These are phyloP conservation scores for Cremastinae sp. DNA, from an alignment of 2,888 invertebrate species.

Conservation along the genomic window DNA sequence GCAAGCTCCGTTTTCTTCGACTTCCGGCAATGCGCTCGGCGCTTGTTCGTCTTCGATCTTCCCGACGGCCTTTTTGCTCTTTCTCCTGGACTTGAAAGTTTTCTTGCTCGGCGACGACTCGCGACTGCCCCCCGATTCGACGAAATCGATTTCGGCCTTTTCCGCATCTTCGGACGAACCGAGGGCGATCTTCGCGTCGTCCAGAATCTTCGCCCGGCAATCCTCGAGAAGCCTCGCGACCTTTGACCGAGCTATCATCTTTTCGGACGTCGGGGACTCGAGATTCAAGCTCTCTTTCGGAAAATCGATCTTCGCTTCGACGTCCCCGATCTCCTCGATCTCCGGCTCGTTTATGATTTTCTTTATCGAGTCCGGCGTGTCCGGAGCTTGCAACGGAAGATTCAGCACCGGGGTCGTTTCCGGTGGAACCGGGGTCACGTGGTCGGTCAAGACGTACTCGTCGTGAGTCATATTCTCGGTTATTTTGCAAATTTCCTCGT, in stretches of 20 bases:
- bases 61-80: constrained; percentile 18
- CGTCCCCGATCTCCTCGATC: background rate
- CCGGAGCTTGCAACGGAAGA: constrained; percentile 10
- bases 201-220: constrained; percentile 22
- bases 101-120: constrained; percentile 9
- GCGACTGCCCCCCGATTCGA: background rate
- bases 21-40: background rate
- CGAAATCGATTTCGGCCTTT: background rate
- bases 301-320: constrained; percentile 67
- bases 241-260: constrained; percentile 2
- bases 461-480: constrained; percentile 80
- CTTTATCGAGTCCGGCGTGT: constrained; percentile 38
- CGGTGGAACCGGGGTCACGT: constrained; percentile 71
- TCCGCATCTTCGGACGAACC: background rate
- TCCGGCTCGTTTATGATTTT: constrained; percentile 23
- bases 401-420: constrained; percentile 66
- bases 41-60: constrained; percentile 12
- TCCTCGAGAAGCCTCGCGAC: constrained; percentile 23
- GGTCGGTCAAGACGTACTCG: constrained; percentile 78
- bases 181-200: background rate
- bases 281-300: constrained; percentile 73
- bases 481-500: constrained; percentile 79
- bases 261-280: constrained; percentile 58
- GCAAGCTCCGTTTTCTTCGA: background rate
- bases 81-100: constrained; percentile 31